Percentiles rank a stretch among this genome's conserved stretches.
phyloP scores from a whole-genome alignment of 1,140 invertebrate species.

The Harpegnathos saltator region DNA sequence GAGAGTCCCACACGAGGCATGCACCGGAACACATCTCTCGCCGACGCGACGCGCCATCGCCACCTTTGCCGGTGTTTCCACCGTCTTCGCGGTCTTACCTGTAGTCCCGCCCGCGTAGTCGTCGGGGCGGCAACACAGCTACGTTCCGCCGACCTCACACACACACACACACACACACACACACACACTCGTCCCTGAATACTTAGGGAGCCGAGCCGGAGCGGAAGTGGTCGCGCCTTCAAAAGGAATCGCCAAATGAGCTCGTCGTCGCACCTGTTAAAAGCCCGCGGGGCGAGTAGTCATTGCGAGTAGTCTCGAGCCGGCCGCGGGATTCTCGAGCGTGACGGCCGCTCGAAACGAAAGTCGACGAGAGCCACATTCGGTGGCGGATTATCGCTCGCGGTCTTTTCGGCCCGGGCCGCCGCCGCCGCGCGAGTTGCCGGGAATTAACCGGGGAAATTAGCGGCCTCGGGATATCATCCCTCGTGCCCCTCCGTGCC shows the following conservation, averaged over 20 bases:
- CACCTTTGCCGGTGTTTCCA: conserved; percentile 67
- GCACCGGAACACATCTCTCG: conserved; percentile 81
- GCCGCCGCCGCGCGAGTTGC: not conserved
- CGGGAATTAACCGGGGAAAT: not conserved
- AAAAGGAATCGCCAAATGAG: conserved; percentile 58
- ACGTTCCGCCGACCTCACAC: no score
- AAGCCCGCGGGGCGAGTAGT: conserved; percentile 11
- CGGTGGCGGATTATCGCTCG: no score
- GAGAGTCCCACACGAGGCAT: conserved; percentile 85
- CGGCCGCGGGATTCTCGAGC: no score
- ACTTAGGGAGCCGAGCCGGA: conserved; percentile 51
- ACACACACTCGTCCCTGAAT: conserved; percentile 9
- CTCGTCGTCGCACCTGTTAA: conserved; percentile 43
- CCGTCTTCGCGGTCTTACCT: conserved; percentile 6
- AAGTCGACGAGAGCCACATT: no score
- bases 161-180: no score
- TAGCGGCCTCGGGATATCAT: no score
- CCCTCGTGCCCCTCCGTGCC: not conserved
- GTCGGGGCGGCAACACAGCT: no score
- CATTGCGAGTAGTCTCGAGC: not conserved
- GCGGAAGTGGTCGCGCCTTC: conserved; percentile 63
- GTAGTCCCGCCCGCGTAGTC: not conserved
- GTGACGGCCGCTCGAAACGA: conserved; percentile 6
- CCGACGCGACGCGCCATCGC: conserved; percentile 46
- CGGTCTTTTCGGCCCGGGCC: not conserved